Evolutionary conservation across 1,140 invertebrate species (phyloP), one percentile per base, ranked within the genome.

Genomic region (Nautilus pompilius): DNA sequence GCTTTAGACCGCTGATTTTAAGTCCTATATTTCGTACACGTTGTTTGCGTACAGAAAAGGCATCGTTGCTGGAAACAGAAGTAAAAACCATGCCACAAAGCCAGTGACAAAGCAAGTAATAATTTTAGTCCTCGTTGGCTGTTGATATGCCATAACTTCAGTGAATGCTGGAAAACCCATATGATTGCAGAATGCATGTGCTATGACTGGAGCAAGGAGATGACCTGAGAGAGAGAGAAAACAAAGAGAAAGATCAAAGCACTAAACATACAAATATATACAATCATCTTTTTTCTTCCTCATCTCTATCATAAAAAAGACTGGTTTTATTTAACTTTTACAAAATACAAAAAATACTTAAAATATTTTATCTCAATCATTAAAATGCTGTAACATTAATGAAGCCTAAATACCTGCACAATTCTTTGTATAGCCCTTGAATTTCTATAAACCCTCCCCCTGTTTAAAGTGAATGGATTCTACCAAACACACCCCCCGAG

Each of bases 141-240:
- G 83, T 58, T 88, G 85, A 73, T 90, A 90, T 24, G 87, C 86
- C 46, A 87, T 77, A 3, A 96, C 84, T 78, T 94, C 92, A 3
- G 85, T 84, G 66, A 97, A 86, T 78, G 96, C 92, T 0, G 95
- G 95, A 73, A 97, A 91, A 28, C 95, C 95, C 92, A 98, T 96
- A 78, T 93, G 90, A 83, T 98, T 97, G 80, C 95, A 98, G 80
- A 97, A 96, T 2, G 92, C 90, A 80, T 97, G 95, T 5, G 89
- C 93, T 13, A 93, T 77, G 67, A 96, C 88, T n/a, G 93, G 90
- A 10, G 93, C 92, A 20, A 90, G 84, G 73, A 96, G 88, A 79
- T 97, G 93, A 60, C 93, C 93, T 90, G 77, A 30, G 82, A 83
- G 70, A 67, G 66, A 68, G 72, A 63, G 57, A 46, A 61, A 54